A percentile compares a stretch with the other conserved stretches of the same genome.
Conservation (phyloP, 2,797 vertebrate genomes). For the Epinephelus coioides region DNA sequence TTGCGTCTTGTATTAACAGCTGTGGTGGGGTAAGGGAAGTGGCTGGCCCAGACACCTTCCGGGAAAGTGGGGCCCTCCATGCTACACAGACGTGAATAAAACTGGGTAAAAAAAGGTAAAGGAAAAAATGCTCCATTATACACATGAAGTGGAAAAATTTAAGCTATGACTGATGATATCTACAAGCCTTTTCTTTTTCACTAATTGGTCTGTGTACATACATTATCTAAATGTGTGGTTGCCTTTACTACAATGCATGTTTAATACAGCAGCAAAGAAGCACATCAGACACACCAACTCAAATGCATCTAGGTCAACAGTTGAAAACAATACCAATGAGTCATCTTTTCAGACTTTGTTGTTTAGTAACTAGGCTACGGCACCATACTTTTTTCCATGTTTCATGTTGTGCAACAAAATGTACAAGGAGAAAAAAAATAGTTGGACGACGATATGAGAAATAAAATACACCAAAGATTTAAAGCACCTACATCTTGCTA, state of each 20-base stretch:
- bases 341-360: conserved; percentile 49
- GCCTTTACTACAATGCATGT: not conserved
- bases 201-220: not conserved
- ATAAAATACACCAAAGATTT: not conserved
- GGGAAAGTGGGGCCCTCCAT: conserved; percentile 59
- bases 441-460: not conserved
- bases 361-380: conserved; percentile 35
- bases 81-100: conserved; percentile 9
- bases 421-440: not conserved
- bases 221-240: not conserved
- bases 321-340: conserved; percentile 45
- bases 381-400: not conserved
- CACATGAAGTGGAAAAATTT: not conserved
- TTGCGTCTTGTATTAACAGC: conserved; percentile 81
- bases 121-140: not conserved
- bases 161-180: not conserved
- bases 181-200: not conserved
- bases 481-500: not conserved
- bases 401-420: conserved; percentile 6
- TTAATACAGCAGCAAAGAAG: not conserved
- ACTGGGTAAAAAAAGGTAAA: not conserved
- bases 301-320: conserved; percentile 57
- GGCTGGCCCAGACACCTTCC: conserved; percentile 68
- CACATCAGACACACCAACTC: conserved; percentile 16
- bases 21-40: conserved; percentile 66